phyloP scores from a whole-genome alignment of 2,888 invertebrate species.

The Frankliniella intonsa region DNA sequence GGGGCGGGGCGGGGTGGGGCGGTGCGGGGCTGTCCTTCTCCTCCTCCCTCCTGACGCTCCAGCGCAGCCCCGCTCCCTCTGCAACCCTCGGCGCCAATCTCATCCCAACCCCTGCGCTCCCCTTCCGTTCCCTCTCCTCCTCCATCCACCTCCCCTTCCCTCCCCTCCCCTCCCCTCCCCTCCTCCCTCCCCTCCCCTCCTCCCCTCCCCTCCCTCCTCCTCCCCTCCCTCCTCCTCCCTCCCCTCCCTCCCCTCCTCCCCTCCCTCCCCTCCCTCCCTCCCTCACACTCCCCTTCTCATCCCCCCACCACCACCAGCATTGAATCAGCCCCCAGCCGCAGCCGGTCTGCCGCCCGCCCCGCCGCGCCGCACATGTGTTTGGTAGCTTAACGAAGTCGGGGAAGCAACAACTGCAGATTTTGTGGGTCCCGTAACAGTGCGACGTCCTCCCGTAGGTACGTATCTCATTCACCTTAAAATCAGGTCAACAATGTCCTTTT shows the following conservation, averaged over 20 bases:
- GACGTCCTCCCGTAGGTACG: too few relatives aligned
- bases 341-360: neutral
- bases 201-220: neutral
- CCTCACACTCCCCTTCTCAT: neutral
- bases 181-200: neutral
- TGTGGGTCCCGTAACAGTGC: neutral
- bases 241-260: neutral
- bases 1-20: too few relatives aligned
- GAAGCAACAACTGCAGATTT: neutral
- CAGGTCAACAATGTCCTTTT: too few relatives aligned
- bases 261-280: neutral
- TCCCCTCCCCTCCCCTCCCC: neutral
- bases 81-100: neutral
- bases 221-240: neutral
- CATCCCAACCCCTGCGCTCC: neutral
- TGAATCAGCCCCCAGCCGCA: neutral
- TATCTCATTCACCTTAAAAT: too few relatives aligned
- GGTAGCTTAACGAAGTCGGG: neutral
- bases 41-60: neutral
- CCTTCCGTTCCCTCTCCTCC: too few relatives aligned
- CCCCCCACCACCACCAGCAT: too few relatives aligned
- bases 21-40: too few relatives aligned
- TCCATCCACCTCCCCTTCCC: too few relatives aligned
- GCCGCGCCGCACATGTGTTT: neutral
- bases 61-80: neutral